These are phyloP conservation scores for Eumeta japonica DNA, from an alignment of 1,140 invertebrate genomes.

Conservation along the genomic window DNA sequence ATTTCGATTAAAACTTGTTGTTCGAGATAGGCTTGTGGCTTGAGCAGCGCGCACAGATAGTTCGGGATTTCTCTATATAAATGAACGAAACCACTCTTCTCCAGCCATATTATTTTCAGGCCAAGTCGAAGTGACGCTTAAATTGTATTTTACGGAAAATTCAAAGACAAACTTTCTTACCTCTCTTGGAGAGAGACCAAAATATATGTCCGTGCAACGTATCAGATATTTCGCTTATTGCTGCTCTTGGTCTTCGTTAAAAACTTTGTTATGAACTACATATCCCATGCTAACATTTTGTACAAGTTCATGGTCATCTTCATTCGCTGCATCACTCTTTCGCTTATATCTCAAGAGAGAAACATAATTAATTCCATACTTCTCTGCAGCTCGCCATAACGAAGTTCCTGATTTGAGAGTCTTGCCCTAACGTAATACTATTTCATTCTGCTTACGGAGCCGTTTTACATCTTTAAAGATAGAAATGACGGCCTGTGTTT, in stretches of 20 bases:
- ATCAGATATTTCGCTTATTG: too few relatives aligned
- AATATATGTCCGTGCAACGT: too few relatives aligned
- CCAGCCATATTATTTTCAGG: slow-evolving; percentile 30
- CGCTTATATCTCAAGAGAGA: slow-evolving; percentile 7
- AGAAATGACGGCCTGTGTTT: too few relatives aligned
- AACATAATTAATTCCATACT: slow-evolving; percentile 6
- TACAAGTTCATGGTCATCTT: neutral
- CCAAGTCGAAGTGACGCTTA: slow-evolving; percentile 23
- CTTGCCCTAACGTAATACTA: too few relatives aligned
- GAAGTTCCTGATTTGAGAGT: slow-evolving; percentile 12
- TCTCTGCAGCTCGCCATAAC: slow-evolving; percentile 10
- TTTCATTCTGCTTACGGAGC: too few relatives aligned
- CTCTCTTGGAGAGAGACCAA: too few relatives aligned
- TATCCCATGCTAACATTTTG: slow-evolving; percentile 9
- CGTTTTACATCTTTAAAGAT: too few relatives aligned
- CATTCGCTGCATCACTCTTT: neutral
- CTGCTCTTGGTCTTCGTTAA: too few relatives aligned
- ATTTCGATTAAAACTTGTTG: slow-evolving; percentile 50
- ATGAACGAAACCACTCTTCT: slow-evolving; percentile 47
- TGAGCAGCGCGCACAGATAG: slow-evolving; percentile 41
- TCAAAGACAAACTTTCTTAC: slow-evolving; percentile 37
- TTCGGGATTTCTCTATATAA: slow-evolving; percentile 42
- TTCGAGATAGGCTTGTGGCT: slow-evolving; percentile 43
- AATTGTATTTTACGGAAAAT: slow-evolving; percentile 25
- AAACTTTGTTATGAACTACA: slow-evolving; percentile 8